phyloP scores from a whole-genome alignment of 2,888 invertebrate genomes.

The Phytoseiulus persimilis region DNA sequence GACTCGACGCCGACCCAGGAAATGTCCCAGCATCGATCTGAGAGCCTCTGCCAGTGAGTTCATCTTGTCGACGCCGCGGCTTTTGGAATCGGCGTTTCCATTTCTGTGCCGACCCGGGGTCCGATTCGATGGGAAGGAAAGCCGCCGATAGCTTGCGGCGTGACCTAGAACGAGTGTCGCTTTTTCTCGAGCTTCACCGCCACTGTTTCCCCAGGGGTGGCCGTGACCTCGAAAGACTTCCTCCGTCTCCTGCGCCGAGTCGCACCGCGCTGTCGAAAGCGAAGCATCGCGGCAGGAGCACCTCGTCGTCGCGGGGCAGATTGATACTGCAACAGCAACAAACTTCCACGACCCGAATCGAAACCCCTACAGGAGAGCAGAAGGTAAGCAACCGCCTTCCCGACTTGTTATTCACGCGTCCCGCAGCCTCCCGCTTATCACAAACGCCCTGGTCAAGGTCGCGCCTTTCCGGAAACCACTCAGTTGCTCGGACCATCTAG shows the following conservation, averaged over 20 bases:
- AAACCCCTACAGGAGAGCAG: background rate
- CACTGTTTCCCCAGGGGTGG: background rate
- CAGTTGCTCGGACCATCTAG: no score
- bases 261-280: slow-evolving; percentile 20
- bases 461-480: no score
- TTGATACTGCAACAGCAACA: background rate
- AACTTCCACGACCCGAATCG: background rate
- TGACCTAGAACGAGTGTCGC: no score
- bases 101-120: no score
- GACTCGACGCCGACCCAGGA: slow-evolving; percentile 34
- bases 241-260: background rate
- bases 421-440: no score
- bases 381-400: background rate
- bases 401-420: no score
- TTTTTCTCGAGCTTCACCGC: no score
- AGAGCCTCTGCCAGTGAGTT: background rate
- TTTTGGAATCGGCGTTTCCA: no score
- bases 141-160: no score
- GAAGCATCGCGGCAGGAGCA: slow-evolving; percentile 19
- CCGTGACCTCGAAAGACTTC: background rate
- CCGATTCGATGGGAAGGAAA: no score
- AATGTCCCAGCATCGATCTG: background rate
- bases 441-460: no score
- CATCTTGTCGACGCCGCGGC: background rate
- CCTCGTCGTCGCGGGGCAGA: background rate